Evolutionary conservation across 2,888 invertebrate species (phyloP).

Genomic region (Rhagonycha lutea): DNA sequence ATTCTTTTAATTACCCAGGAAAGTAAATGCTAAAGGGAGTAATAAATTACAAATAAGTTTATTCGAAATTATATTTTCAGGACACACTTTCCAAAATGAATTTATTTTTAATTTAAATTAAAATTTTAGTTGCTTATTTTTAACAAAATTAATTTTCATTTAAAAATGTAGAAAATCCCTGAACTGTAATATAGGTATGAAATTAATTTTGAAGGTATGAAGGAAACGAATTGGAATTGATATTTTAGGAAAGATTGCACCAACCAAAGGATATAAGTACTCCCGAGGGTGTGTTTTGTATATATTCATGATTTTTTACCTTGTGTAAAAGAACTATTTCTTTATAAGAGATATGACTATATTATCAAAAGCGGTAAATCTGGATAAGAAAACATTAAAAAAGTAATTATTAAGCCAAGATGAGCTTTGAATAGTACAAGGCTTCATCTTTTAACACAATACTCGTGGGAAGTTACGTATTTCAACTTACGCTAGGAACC

Average conservation of each 20-base stretch:
- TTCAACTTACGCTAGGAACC: not conserved
- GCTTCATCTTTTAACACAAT: not conserved
- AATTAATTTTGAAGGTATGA: not conserved
- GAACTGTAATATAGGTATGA: not conserved
- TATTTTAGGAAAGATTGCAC: not conserved
- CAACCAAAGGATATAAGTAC: not conserved
- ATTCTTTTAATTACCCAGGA: not conserved
- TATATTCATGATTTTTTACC: not conserved
- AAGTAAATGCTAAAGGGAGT: not conserved
- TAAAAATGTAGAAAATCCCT: not conserved
- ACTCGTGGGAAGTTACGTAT: not conserved
- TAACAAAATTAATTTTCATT: not conserved
- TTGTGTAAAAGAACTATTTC: not conserved
- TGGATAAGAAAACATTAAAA: constrained; percentile 38
- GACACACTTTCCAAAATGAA: not conserved
- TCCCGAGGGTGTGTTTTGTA: not conserved
- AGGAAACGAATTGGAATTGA: not conserved
- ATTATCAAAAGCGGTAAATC: not conserved
- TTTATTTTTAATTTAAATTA: not conserved
- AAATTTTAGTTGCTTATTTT: not conserved
- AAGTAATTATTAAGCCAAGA: constrained; percentile 34
- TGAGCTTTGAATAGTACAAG: not conserved
- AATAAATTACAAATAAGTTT: not conserved
- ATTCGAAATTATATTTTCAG: not conserved
- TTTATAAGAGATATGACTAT: not conserved